phyloP scores from a whole-genome alignment of 2,113 vertebrate genomes.

The Diphyllodes magnificus region DNA sequence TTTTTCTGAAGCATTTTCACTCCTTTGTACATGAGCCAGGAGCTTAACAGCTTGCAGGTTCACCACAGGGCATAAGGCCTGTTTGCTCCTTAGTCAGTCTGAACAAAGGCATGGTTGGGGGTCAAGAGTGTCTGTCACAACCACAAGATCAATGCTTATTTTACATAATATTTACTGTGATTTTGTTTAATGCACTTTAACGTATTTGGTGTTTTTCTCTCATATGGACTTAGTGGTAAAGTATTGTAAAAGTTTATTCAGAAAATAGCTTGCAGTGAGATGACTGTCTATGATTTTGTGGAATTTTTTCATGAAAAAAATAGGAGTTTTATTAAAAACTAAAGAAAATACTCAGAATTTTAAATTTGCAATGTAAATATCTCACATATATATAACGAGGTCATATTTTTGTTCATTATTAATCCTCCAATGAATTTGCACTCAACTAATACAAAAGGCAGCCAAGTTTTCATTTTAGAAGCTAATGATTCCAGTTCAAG shows the following conservation, averaged over 20 bases:
- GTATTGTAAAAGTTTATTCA: not conserved
- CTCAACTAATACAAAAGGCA: not conserved
- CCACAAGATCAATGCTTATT: not conserved
- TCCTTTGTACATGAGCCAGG: not conserved
- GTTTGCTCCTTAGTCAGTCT: not conserved
- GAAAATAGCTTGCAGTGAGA: not conserved
- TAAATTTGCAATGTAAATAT: not conserved
- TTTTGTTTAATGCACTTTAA: not conserved
- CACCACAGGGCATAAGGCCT: not conserved
- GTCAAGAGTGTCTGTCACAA: not conserved
- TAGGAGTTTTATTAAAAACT: not conserved
- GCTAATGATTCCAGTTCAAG: not conserved
- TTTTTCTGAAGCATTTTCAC: not conserved
- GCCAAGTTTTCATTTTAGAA: not conserved
- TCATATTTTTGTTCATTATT: not conserved
- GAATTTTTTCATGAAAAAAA: not conserved
- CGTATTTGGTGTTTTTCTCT: not conserved
- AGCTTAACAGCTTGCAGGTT: not conserved
- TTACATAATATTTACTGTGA: not conserved
- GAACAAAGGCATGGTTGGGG: not conserved
- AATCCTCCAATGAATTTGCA: not conserved
- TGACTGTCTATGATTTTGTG: not conserved
- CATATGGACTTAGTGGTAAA: not conserved
- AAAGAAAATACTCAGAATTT: not conserved
- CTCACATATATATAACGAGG: not conserved